These are phyloP conservation scores for Pseudanteris insignis DNA, from an alignment of 2,888 invertebrate genomes.

Conservation along the genomic window DNA sequence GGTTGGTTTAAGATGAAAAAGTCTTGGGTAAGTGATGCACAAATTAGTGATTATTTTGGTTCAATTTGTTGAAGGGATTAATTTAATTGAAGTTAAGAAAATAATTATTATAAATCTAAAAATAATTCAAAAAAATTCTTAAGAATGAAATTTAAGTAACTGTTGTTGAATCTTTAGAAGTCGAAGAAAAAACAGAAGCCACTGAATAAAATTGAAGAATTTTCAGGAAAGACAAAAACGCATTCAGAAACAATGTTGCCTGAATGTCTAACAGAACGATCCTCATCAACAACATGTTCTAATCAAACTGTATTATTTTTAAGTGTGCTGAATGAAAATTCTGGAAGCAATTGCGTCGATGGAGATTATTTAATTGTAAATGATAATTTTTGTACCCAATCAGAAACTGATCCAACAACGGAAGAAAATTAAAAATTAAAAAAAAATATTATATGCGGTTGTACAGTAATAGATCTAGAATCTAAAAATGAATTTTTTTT, in stretches of 20 bases:
- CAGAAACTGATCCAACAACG: conserved; percentile 8
- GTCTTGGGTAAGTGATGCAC: too few species aligned
- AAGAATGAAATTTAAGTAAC: too few species aligned
- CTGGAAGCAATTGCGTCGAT: not conserved
- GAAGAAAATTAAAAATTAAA: not conserved
- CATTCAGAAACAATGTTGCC: not conserved
- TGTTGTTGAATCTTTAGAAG: not conserved
- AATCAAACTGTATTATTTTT: conserved; percentile 16
- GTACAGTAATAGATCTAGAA: too few species aligned
- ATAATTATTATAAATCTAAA: too few species aligned
- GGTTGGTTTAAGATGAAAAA: not conserved
- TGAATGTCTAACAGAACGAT: not conserved
- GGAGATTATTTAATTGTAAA: conserved; percentile 17
- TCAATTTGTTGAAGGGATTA: too few species aligned
- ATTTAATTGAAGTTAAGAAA: too few species aligned
- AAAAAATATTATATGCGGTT: too few species aligned
- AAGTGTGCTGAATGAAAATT: not conserved
- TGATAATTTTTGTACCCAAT: conserved; percentile 8
- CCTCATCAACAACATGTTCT: not conserved
- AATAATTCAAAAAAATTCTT: too few species aligned
- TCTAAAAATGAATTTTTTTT: too few species aligned
- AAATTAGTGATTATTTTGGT: too few species aligned
- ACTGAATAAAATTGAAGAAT: conserved; percentile 1
- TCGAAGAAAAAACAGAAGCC: not conserved
- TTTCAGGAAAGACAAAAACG: conserved; percentile 2